Base-by-base conservation (phyloP, 2,888 invertebrate genomes). In the Aphodius sticticus region DNA sequence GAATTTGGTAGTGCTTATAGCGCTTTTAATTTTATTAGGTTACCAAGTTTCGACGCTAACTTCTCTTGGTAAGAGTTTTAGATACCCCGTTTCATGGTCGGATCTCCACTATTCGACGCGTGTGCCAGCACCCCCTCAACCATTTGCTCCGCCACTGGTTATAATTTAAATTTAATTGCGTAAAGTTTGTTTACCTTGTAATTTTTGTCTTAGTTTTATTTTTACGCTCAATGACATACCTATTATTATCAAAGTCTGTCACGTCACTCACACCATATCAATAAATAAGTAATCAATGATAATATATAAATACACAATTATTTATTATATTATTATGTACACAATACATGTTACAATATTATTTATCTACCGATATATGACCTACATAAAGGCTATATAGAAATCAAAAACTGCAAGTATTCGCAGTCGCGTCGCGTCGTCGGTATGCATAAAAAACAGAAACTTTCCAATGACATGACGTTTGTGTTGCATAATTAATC, bases 401-500 rank as follows among this genome's bases (percentile, higher is more conserved):
- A 26, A 26, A 26, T 26, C 26, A 3, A 26, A 26, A 26, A 26
- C 26, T 53, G 53, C 7, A 9, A 5, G 9, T 53, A 53, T 12
- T 9, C n/a, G n/a, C n/a, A n/a, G n/a, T 12, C 4, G 53, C 53
- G 53, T 53, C 53, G 12, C 53, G 26, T 12, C 53, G 53, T 12
- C 53, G 53, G 2, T 12, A 53, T 53, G 12, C 7, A 53, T 26
- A 53, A 53, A 53, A 53, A 5, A 53, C 9, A 53, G 1, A 53
- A 53, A 53, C 53, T 53, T 53, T 53, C 74, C 35, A 7, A 26
- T 70, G 36, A 37, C 35, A 26, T 70, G 36, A 37, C 35, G 36
- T 35, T 74, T 74, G 74, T 74, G n/a, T n/a, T 74, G 74, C 16
- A 74, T 74, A 36, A 74, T 35, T 74, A 74, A 74, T 74, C 35